phyloP scores from a whole-genome alignment of 1,140 invertebrate genomes.

The Bombus polaris region DNA sequence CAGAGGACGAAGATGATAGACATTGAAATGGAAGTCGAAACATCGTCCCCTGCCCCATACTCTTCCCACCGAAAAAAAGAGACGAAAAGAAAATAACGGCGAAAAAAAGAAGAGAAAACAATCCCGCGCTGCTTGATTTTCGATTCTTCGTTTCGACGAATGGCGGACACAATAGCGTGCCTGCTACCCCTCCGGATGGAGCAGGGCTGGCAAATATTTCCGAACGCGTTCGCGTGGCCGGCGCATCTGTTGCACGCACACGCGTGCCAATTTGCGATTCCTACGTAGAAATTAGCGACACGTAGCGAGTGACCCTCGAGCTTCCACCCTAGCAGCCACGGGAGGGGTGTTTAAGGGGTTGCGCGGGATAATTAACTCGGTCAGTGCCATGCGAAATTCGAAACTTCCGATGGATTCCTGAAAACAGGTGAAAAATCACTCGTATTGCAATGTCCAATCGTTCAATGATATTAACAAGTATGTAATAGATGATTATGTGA shows the following conservation, averaged over 20 bases:
- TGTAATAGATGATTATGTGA: too few species aligned
- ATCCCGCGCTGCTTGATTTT: constrained; percentile 22
- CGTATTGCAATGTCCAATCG: background rate
- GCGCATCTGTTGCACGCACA: constrained; percentile 80
- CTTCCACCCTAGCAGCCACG: constrained; percentile 49
- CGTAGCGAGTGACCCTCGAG: constrained; percentile 65
- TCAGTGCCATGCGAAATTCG: background rate
- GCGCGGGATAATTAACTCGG: constrained; percentile 35
- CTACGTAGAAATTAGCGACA: constrained; percentile 76
- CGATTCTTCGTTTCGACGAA: constrained; percentile 25
- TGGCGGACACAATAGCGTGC: constrained; percentile 8
- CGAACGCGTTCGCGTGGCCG: constrained; percentile 77
- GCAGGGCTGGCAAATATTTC: constrained; percentile 50
- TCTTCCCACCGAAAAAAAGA: background rate
- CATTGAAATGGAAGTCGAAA: constrained; percentile 17
- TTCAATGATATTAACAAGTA: background rate
- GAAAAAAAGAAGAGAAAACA: constrained; percentile 10
- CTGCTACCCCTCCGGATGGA: background rate
- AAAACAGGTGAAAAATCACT: background rate
- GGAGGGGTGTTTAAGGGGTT: constrained; percentile 24
- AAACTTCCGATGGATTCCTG: background rate
- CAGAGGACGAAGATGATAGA: constrained; percentile 12
- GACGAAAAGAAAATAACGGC: background rate
- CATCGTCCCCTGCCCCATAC: background rate
- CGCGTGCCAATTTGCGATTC: constrained; percentile 77